Conservation (phyloP, 2,888 invertebrate genomes). For the Hydraecia micacea region DNA sequence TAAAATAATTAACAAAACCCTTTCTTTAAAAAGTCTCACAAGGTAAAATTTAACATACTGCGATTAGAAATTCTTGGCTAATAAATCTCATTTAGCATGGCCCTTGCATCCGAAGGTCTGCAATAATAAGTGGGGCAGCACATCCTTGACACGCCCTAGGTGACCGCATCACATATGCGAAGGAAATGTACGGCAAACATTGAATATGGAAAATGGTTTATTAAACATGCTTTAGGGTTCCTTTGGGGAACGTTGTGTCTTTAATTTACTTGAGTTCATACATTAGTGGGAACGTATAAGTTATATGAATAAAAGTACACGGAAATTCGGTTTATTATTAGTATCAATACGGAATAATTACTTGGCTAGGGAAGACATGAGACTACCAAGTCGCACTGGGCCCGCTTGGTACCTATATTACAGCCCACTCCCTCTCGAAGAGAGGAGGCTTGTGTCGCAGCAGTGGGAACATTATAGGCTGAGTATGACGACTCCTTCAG, state of each 20-base stretch:
- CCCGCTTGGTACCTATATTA: no score
- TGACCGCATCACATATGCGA: constrained; percentile 33
- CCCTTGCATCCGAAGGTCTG: constrained; percentile 55
- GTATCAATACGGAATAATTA: not conserved
- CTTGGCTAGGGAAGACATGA: not conserved
- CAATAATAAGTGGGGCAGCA: constrained; percentile 47
- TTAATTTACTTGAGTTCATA: constrained; percentile 23
- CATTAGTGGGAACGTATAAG: constrained; percentile 9
- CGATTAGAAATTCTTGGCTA: constrained; percentile 23
- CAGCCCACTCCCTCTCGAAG: no score
- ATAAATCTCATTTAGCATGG: constrained; percentile 27
- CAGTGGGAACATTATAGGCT: not conserved
- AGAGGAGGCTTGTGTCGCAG: not conserved
- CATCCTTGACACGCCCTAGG: constrained; percentile 63
- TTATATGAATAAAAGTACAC: not conserved
- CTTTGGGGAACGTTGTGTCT: not conserved
- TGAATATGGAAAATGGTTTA: constrained; percentile 44
- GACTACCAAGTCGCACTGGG: not conserved
- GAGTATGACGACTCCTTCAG: not conserved
- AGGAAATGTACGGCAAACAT: constrained; percentile 47
- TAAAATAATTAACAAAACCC: not conserved
- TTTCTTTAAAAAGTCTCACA: not conserved
- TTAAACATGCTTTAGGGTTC: constrained; percentile 23
- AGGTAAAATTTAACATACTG: constrained; percentile 28
- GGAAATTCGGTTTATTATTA: not conserved